phyloP scores from a whole-genome alignment of 2,888 invertebrate species.

The Phania funesta region DNA sequence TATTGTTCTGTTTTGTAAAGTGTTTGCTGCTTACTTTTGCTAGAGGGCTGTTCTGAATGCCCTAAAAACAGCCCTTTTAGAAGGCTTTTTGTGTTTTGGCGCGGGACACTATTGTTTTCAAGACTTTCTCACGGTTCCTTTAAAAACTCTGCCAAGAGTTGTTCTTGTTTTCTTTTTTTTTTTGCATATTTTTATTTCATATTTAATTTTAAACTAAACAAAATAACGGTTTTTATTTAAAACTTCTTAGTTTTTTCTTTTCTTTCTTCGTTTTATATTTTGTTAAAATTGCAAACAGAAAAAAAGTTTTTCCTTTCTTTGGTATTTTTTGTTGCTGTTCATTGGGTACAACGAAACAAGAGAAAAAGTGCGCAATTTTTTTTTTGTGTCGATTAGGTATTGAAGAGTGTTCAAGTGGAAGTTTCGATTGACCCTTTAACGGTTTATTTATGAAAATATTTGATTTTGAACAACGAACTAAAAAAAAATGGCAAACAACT shows the following conservation, averaged over 20 bases:
- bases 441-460: constrained; percentile 64
- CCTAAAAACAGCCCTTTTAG: constrained; percentile 47
- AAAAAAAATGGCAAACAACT: constrained; percentile 58
- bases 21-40: constrained; percentile 16
- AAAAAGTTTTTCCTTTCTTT: background rate
- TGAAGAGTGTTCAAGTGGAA: constrained; percentile 63
- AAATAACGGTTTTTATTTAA: constrained; percentile 43
- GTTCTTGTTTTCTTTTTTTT: constrained; percentile 8
- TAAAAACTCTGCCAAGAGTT: background rate
- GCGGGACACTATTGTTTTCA: constrained; percentile 61
- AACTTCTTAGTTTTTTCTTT: constrained; percentile 24
- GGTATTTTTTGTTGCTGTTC: constrained; percentile 23
- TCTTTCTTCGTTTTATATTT: background rate
- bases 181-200: background rate
- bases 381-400: constrained; percentile 6
- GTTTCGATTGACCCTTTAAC: constrained; percentile 63
- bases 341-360: background rate
- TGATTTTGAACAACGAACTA: constrained; percentile 42
- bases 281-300: background rate
- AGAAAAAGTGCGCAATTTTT: constrained; percentile 45
- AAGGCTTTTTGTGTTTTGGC: constrained; percentile 61
- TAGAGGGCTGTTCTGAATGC: constrained; percentile 43
- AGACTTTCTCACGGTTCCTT: constrained; percentile 62
- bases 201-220: background rate
- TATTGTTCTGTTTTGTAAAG: constrained; percentile 48